Evolutionary conservation across 2,888 invertebrate genomes (phyloP).

Genomic region (Trissolcus japonicus): DNA sequence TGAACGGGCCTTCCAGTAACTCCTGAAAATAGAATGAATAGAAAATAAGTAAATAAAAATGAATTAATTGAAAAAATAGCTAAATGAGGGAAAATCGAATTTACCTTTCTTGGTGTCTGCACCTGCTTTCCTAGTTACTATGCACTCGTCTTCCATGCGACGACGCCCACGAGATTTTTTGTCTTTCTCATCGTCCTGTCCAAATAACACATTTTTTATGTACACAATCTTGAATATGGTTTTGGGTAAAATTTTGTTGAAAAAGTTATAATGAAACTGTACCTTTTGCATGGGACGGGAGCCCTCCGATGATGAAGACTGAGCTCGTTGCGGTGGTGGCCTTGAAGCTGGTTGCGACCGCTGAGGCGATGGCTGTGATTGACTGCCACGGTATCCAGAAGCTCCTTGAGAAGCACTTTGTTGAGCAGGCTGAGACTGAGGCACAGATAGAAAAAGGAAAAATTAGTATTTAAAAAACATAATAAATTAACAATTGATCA

Average conservation of each 20-base stretch:
- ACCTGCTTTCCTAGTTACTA: not conserved
- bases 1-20: slow-evolving; percentile 76
- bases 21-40: not conserved
- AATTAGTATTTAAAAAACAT: too few relatives aligned
- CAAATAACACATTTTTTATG: too few relatives aligned
- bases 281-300: not conserved
- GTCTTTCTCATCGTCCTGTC: not conserved
- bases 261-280: not conserved
- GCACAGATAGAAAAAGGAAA: not conserved
- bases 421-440: not conserved
- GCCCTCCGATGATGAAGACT: not conserved
- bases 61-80: not conserved
- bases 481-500: too few relatives aligned
- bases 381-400: not conserved
- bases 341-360: not conserved
- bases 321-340: not conserved
- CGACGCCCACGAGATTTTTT: not conserved
- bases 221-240: too few relatives aligned
- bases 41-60: not conserved
- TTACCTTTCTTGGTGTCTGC: not conserved
- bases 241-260: too few relatives aligned
- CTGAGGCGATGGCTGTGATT: not conserved
- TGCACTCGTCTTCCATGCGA: not conserved
- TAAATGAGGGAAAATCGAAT: not conserved
- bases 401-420: not conserved